Percentiles rank a stretch among this genome's conserved stretches.
Conservation (phyloP, 53 echinoderm and acorn worm genomes). For the Echinometra lucunter region DNA sequence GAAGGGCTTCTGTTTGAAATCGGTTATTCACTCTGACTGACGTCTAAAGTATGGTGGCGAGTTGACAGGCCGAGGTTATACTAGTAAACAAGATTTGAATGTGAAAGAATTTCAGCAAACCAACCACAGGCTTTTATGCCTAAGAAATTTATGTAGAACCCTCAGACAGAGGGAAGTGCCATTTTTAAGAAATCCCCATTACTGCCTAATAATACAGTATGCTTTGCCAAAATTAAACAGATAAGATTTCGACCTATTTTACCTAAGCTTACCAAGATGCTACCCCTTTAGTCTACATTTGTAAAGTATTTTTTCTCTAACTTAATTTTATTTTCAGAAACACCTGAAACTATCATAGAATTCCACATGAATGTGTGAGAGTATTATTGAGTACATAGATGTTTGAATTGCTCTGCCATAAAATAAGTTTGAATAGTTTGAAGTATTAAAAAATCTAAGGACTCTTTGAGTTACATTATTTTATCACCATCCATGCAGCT, state of each 20-base stretch:
- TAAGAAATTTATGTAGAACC: not conserved
- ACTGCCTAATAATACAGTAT: too few relatives aligned
- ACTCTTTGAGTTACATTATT: not conserved
- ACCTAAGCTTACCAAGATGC: too few relatives aligned
- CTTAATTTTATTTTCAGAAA: not conserved
- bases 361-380: slow-evolving; percentile 2
- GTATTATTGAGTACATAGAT: not conserved
- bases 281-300: too few relatives aligned
- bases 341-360: not conserved
- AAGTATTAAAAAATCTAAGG: not conserved
- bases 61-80: not conserved
- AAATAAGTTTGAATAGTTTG: not conserved
- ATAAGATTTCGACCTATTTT: too few relatives aligned
- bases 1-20: slow-evolving; percentile 35
- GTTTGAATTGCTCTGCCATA: not conserved
- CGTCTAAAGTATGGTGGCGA: not conserved
- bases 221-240: too few relatives aligned
- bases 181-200: too few relatives aligned
- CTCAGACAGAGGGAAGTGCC: not conserved
- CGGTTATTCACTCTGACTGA: slow-evolving; percentile 1
- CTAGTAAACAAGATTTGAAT: slow-evolving; percentile 33
- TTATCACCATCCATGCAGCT: not conserved
- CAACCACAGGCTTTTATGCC: not conserved
- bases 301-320: too few relatives aligned
- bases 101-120: not conserved